Base-by-base conservation (phyloP, 1,140 invertebrate species). In the Caerostris darwini region DNA sequence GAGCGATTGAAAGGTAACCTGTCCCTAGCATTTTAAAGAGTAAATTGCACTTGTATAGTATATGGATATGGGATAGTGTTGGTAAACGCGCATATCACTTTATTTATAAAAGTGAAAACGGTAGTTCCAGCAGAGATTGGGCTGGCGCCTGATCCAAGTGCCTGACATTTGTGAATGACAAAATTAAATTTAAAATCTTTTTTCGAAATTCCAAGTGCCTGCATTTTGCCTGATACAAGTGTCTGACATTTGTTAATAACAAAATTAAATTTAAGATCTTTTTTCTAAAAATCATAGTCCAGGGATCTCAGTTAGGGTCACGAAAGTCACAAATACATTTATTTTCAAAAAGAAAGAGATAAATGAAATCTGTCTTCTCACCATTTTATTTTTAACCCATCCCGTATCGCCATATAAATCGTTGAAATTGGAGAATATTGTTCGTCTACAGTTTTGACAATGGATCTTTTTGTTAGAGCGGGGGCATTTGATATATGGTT, bases 391-490 rank as follows among this genome's bases (percentile, higher is more conserved):
- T 77, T 53, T 34, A 8, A 50, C 71, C 14, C 71, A 53, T 50
- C 71, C 71, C 71, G 53, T 77, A 77, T 77, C 34, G 71, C 71
- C 50, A 10, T 77, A 77, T 77, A 77, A 77, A 77, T 77, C 71
- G 71, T 12, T 77, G 71, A 77, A 77, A 50, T 53, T 8, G 34
- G 71, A 34, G 34, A 77, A 12, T 50, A 50, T 50, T 34, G 7
- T 19, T 77, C 53, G 34, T 77, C 71, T 34, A 77, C 71, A 77
- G 71, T 77, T 77, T 77, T 77, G 71, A 77, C 71, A 77, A 77
- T 77, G 71, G 34, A 77, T 77, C 71, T 34, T 77, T 77, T 10
- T 12, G 10, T 12, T 50, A 53, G 71, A 34, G 61, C 61, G 19
- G 71, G 34, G 34, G 34, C 53, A 3, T 50, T 50, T 50, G 71